Evolutionary conservation across 1,140 invertebrate genomes (phyloP).

Genomic region (Lerema accius): DNA sequence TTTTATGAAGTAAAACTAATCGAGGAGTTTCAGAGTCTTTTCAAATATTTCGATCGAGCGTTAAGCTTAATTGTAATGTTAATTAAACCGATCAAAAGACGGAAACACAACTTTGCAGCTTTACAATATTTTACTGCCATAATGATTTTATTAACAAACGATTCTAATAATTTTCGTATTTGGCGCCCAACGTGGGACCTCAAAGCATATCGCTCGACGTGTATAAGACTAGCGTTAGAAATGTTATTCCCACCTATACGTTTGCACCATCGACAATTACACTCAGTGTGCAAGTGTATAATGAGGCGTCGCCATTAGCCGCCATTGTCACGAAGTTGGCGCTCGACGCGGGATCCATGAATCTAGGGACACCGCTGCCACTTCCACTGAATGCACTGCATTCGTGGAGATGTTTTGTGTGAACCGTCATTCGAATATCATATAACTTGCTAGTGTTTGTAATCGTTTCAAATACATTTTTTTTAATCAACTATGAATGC

Average conservation of each 20-base stretch:
- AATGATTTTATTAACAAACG: background rate
- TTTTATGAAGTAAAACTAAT: conserved; percentile 23
- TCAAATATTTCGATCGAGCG: conserved; percentile 19
- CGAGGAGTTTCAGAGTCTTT: conserved; percentile 11
- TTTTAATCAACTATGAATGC: background rate
- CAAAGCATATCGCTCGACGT: background rate
- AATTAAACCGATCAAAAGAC: conserved; percentile 2
- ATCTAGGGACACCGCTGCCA: conserved; percentile 23
- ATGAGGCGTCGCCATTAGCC: conserved; percentile 66
- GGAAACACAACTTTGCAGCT: background rate
- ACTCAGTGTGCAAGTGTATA: conserved; percentile 53
- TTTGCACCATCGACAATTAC: conserved; percentile 51
- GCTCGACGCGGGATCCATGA: conserved; percentile 48
- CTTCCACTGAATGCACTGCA: conserved; percentile 18
- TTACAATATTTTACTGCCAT: background rate
- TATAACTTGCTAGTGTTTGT: background rate
- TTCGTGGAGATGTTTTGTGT: conserved; percentile 15
- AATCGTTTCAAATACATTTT: background rate
- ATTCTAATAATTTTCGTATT: background rate
- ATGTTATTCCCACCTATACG: conserved; percentile 27
- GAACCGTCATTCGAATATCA: conserved; percentile 3
- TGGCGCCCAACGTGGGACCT: conserved; percentile 13
- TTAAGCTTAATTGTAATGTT: conserved; percentile 14
- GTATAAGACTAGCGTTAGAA: conserved; percentile 3
- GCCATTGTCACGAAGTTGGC: conserved; percentile 56